Evolutionary conservation across 1,140 invertebrate genomes (phyloP), one percentile per base, ranked within the genome.

Genomic region (Elymnias hypermnestra): DNA sequence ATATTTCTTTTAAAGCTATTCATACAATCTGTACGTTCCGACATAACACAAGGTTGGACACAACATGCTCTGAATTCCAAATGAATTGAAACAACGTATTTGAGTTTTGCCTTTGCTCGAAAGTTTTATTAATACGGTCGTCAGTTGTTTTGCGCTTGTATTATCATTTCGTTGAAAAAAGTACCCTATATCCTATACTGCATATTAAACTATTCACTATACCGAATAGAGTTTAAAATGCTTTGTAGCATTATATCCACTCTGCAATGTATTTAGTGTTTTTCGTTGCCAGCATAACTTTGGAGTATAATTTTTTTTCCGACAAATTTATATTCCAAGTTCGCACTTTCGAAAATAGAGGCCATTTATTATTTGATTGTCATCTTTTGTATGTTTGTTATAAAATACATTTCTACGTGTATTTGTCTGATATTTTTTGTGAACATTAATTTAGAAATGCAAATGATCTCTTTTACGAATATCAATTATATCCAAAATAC

Each of bases 111-210:
- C 8, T 31, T 40, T 39, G 36, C 46, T 48, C 45, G 52, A 60
- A 61, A 57, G 25, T 57, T 63, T 57, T 64, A 60, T 63, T 59
- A 64, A 57, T 61, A 37, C 44, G 36, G 46, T 45, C 41, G 43
- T 48, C 50, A 51, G 49, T 57, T 45, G 38, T 33, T 50, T 46
- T 38, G 38, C 50, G 39, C 39, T 42, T 23, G 36, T 44, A 31
- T 59, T 38, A 60, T 36, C 25, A 31, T 48, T 35, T 46, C 25
- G 9, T 9, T 15, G 35, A 19, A 28, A 44, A 57, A 55, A 48
- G 33, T 44, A 14, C 36, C 5, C 18, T 10, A 28, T n/a, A 0
- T 8, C 4, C 5, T 6, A 3, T 17, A 8, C 15, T 18, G 13
- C 9, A 39, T 39, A 31, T 47, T 39, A n/a, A 23, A 39, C 28